Percentiles rank a stretch among this genome's conserved stretches.
These are phyloP conservation scores for Acholoe squamosa DNA, from an alignment of 2,888 invertebrate species.

Conservation along the genomic window DNA sequence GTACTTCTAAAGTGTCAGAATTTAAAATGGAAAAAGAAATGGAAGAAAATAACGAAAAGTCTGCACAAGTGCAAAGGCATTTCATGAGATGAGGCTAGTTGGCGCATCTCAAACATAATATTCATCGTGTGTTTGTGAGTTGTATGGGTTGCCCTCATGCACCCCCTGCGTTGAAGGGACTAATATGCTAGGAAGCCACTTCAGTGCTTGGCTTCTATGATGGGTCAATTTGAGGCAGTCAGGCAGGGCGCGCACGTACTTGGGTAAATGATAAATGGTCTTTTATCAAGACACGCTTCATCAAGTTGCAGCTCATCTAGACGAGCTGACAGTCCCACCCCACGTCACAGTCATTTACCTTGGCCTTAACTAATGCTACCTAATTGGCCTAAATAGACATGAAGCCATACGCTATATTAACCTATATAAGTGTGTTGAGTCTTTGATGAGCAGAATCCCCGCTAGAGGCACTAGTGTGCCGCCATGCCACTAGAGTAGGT, in stretches of 20 bases:
- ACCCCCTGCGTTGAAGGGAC: background rate
- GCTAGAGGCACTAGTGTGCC: background rate
- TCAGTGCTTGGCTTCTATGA: background rate
- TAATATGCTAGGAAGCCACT: constrained; percentile 9
- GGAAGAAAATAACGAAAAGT: too few relatives aligned
- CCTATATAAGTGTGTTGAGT: constrained; percentile 18
- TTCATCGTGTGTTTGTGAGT: too few relatives aligned
- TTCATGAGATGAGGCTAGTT: too few relatives aligned
- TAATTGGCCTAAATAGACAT: constrained; percentile 49
- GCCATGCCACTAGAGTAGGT: background rate
- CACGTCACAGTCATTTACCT: constrained; percentile 8
- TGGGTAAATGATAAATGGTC: constrained; percentile 38
- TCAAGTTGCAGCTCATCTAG: background rate
- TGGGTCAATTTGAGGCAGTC: background rate
- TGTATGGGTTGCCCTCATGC: too few relatives aligned
- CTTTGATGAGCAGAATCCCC: background rate
- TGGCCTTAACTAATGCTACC: background rate
- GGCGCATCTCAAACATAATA: too few relatives aligned
- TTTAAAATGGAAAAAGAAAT: too few relatives aligned
- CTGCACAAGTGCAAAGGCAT: too few relatives aligned
- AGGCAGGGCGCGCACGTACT: constrained; percentile 10
- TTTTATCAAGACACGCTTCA: constrained; percentile 40
- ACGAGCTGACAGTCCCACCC: background rate
- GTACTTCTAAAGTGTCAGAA: too few relatives aligned
- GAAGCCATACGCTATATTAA: constrained; percentile 8